Evolutionary conservation across 2,888 invertebrate species (phyloP).

Genomic region (Caenorhabditis japonica): DNA sequence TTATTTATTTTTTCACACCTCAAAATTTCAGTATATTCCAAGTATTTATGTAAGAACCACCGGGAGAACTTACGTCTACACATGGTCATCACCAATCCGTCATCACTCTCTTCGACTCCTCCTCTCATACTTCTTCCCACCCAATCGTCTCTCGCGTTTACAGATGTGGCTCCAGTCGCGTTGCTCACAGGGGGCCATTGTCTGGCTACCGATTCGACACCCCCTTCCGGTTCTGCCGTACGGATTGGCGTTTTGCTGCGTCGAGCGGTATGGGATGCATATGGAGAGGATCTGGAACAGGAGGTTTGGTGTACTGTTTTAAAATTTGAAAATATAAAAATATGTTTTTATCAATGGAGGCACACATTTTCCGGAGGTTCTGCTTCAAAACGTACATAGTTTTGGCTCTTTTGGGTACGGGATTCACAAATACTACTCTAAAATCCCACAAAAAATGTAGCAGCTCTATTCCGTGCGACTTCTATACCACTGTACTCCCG

Average conservation of each 20-base stretch:
- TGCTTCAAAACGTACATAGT: too few relatives aligned
- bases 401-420: too few relatives aligned
- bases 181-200: constrained; percentile 63
- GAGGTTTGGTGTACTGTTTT: too few relatives aligned
- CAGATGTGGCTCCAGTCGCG: constrained; percentile 40
- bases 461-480: too few relatives aligned
- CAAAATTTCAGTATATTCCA: too few relatives aligned
- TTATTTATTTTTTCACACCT: not conserved
- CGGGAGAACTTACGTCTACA: constrained; percentile 47
- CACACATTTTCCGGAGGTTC: too few relatives aligned
- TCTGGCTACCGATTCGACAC: constrained; percentile 49
- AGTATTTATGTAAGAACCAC: too few relatives aligned
- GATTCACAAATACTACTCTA: too few relatives aligned
- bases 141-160: constrained; percentile 53
- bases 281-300: constrained; percentile 55
- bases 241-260: constrained; percentile 59
- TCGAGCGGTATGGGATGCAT: constrained; percentile 60
- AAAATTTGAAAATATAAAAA: too few relatives aligned
- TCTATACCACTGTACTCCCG: too few relatives aligned
- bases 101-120: constrained; percentile 40
- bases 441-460: too few relatives aligned
- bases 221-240: constrained; percentile 46
- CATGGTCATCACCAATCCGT: constrained; percentile 63
- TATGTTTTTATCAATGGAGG: too few relatives aligned
- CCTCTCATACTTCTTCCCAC: constrained; percentile 41